Conservation (phyloP, 2,888 invertebrate species). For the Vesta saturnalis region DNA sequence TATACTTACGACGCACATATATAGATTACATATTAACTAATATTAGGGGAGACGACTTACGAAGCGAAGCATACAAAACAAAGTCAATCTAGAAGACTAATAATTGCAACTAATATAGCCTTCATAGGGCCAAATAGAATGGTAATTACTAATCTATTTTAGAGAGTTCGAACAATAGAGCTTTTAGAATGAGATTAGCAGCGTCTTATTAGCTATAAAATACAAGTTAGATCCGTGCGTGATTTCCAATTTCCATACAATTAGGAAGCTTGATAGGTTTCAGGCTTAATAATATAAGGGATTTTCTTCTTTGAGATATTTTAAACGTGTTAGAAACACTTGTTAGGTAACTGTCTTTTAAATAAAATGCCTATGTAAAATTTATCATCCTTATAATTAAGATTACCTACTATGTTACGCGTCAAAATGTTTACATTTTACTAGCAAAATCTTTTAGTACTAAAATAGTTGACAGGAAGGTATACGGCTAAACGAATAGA, state of each 20-base stretch:
- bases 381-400: too few species aligned
- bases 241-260: slow-evolving; percentile 63
- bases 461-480: too few species aligned
- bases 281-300: slow-evolving; percentile 46
- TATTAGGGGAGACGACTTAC: slow-evolving; percentile 6
- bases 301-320: slow-evolving; percentile 10
- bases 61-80: slow-evolving; percentile 18
- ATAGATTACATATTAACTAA: neutral
- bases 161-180: slow-evolving; percentile 53
- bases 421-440: too few species aligned
- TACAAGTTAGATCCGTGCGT: slow-evolving; percentile 58
- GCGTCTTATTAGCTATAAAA: slow-evolving; percentile 60
- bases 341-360: too few species aligned
- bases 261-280: slow-evolving; percentile 59
- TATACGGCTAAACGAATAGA: too few species aligned
- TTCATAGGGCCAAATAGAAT: slow-evolving; percentile 44
- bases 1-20: neutral
- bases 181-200: slow-evolving; percentile 54
- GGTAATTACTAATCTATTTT: slow-evolving; percentile 57
- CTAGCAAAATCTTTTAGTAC: too few species aligned
- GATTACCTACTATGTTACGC: too few species aligned
- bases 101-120: slow-evolving; percentile 43
- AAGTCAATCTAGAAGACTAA: slow-evolving; percentile 30
- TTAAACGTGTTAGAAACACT: too few species aligned
- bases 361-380: too few species aligned